phyloP scores from a whole-genome alignment of 2,797 vertebrate genomes.

The Melanotaenia maccullochi region DNA sequence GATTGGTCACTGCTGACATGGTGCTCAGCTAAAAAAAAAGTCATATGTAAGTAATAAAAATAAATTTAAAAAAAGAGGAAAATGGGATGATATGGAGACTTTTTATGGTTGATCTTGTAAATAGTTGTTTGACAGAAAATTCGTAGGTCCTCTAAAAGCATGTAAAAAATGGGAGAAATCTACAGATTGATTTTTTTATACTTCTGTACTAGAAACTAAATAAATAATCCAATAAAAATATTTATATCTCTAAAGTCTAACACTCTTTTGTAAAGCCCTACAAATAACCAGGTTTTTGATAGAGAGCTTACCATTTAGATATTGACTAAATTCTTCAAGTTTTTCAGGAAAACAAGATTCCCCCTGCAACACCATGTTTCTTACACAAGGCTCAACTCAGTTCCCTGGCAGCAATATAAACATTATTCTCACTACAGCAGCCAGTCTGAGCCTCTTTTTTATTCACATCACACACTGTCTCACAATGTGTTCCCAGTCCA shows the following conservation, averaged over 20 bases:
- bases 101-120: not conserved
- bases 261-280: too few species aligned
- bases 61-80: not conserved
- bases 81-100: not conserved
- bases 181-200: not conserved
- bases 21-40: constrained; percentile 36
- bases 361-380: not conserved
- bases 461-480: constrained; percentile 53
- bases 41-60: not conserved
- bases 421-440: constrained; percentile 1
- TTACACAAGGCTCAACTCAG: not conserved
- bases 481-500: not conserved
- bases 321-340: not conserved
- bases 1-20: constrained; percentile 81
- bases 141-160: not conserved
- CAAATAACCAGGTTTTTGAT: not conserved
- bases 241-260: too few species aligned
- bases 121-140: too few species aligned
- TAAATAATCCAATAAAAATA: too few species aligned
- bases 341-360: not conserved
- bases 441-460: constrained; percentile 29
- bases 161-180: not conserved
- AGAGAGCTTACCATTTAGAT: not conserved
- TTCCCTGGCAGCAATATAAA: constrained; percentile 40
- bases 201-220: too few species aligned